Base-by-base conservation (phyloP, 2,888 invertebrate genomes). In the Stenodera caucasica region DNA sequence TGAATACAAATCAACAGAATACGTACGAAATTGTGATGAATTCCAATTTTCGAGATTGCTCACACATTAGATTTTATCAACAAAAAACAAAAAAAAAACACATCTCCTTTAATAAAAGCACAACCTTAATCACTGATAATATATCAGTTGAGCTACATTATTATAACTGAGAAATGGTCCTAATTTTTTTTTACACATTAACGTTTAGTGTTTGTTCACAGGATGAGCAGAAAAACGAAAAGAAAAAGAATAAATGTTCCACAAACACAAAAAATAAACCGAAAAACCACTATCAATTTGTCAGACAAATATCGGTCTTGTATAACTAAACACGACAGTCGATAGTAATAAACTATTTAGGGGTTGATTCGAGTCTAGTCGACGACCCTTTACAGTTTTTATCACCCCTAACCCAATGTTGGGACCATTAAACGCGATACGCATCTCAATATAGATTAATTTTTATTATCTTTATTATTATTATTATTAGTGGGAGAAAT, bases 41-140 rank as follows among this genome's bases (percentile, higher is more conserved):
- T 26, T 26, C 5, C 26, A 26, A 26, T 26, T n/a, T 26, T 26
- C 26, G 26, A 5, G 5, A 26, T 26, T 26, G 5, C 26, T 26
- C 26, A 26, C 26, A n/a, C n/a, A n/a, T n/a, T n/a, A n/a, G n/a
- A n/a, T n/a, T n/a, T n/a, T n/a, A n/a, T n/a, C n/a, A n/a, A n/a
- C n/a, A n/a, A n/a, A n/a, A n/a, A n/a, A n/a, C n/a, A n/a, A n/a
- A n/a, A n/a, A n/a, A n/a, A n/a, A n/a, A n/a, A n/a, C n/a, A n/a
- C n/a, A n/a, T n/a, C 18, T 40, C 8, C 18, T 40, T 40, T 40
- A 40, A 18, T 40, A 18, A 18, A 18, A 40, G 12, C 40, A 40
- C 40, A 40, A 40, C 18, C 40, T 40, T 40, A 40, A 40, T 40
- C 40, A 18, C 18, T 18, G 18, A 40, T 40, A 40, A 40, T 40